phyloP scores from a whole-genome alignment of 1,140 invertebrate species.

The Nymphalis io region DNA sequence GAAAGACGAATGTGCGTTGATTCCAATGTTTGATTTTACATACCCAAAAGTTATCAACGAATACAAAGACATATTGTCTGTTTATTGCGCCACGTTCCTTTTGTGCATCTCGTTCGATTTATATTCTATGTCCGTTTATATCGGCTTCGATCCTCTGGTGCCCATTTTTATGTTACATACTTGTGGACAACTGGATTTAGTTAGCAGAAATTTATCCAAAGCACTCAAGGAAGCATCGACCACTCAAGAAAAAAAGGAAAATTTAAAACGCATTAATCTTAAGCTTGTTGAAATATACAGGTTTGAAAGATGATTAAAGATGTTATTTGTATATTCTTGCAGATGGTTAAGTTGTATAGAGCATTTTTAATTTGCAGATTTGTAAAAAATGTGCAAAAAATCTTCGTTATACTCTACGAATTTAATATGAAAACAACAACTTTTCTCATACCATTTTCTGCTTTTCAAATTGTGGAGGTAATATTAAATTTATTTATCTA shows the following conservation, averaged over 20 bases:
- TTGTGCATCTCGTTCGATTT: slow-evolving; percentile 41
- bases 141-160: slow-evolving; percentile 46
- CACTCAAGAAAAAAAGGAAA: slow-evolving; percentile 19
- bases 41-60: slow-evolving; percentile 47
- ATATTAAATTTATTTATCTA: not conserved
- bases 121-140: slow-evolving; percentile 40
- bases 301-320: slow-evolving; percentile 27
- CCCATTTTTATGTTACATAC: slow-evolving; percentile 53
- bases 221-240: slow-evolving; percentile 31
- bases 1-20: slow-evolving; percentile 41
- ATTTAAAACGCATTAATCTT: slow-evolving; percentile 43
- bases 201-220: slow-evolving; percentile 34
- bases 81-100: slow-evolving; percentile 28
- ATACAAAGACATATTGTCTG: slow-evolving; percentile 33
- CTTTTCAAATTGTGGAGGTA: slow-evolving; percentile 57
- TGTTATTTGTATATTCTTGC: not conserved
- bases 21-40: slow-evolving; percentile 48
- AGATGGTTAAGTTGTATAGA: not conserved
- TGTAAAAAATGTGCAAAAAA: slow-evolving; percentile 36
- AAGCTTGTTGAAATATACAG: slow-evolving; percentile 52
- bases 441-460: slow-evolving; percentile 47
- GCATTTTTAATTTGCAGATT: slow-evolving; percentile 13
- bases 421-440: slow-evolving; percentile 55
- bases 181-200: slow-evolving; percentile 48
- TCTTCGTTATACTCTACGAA: slow-evolving; percentile 51